These are phyloP conservation scores for Urocitellus parryii DNA, from an alignment of 2,113 vertebrate species.

Conservation along the genomic window DNA sequence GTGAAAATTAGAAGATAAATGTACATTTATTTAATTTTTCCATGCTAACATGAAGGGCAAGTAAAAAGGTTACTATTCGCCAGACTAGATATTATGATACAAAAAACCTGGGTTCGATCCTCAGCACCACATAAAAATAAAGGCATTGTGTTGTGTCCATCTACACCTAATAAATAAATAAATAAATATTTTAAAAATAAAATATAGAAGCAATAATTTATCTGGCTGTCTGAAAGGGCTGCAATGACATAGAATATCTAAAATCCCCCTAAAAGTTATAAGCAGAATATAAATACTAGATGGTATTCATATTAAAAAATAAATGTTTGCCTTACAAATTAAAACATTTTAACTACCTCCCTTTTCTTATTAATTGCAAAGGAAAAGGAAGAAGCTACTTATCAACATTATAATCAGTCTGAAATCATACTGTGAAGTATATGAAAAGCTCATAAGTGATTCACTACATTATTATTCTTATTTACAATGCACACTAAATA, in stretches of 20 bases:
- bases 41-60: not conserved
- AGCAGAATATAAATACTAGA: not conserved
- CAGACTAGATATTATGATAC: not conserved
- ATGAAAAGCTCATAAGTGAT: not conserved
- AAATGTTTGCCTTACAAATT: not conserved
- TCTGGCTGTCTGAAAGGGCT: not conserved
- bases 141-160: too few relatives aligned
- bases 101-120: not conserved
- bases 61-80: not conserved
- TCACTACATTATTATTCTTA: not conserved
- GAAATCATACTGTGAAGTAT: not conserved
- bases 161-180: too few relatives aligned
- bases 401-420: not conserved
- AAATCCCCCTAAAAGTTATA: not conserved
- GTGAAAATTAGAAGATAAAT: not conserved
- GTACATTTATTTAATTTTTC: not conserved
- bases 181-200: too few relatives aligned
- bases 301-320: not conserved
- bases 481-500: not conserved
- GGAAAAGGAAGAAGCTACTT: not conserved
- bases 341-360: not conserved
- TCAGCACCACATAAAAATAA: too few relatives aligned
- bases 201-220: fast-evolving
- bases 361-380: not conserved
- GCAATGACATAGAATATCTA: not conserved